Percentiles rank a stretch among this genome's conserved stretches.
Evolutionary conservation across 2,797 vertebrate species (phyloP).

Genomic region (Hemibagrus guttatus): DNA sequence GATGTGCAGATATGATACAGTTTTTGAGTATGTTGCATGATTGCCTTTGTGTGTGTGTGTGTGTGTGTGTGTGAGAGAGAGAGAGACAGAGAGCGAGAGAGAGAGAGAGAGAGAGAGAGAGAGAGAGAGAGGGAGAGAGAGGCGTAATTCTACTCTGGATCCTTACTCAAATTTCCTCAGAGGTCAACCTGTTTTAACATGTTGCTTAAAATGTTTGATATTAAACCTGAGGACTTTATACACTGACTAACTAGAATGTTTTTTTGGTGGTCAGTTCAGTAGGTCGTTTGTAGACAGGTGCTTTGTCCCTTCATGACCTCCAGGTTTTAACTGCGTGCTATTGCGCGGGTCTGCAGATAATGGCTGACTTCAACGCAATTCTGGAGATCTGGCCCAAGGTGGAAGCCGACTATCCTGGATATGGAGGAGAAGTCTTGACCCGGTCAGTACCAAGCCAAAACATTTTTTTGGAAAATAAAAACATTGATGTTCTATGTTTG

Average conservation of each 20-base stretch:
- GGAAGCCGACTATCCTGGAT: slow-evolving; percentile 63
- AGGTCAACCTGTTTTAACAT: too few species aligned
- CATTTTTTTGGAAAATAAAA: not conserved
- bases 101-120: too few species aligned
- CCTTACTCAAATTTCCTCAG: too few species aligned
- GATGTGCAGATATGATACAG: not conserved
- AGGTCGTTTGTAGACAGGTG: not conserved
- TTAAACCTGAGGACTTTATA: not conserved
- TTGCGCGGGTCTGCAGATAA: slow-evolving; percentile 56
- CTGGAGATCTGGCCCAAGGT: slow-evolving; percentile 71
- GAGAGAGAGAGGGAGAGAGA: too few species aligned
- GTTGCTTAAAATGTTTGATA: not conserved
- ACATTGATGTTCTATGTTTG: too few species aligned
- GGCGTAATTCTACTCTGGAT: not conserved
- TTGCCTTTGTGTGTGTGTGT: not conserved
- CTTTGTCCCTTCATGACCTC: slow-evolving; percentile 8
- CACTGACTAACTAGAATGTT: not conserved
- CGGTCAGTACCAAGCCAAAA: slow-evolving; percentile 65
- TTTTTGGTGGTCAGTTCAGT: not conserved
- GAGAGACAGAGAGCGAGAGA: too few species aligned
- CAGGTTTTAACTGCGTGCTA: not conserved
- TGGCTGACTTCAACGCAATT: slow-evolving; percentile 71
- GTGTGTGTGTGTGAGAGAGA: not conserved
- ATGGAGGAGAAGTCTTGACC: slow-evolving; percentile 68
- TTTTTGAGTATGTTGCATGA: not conserved